A percentile compares a stretch with the other conserved stretches of the same genome.
Evolutionary conservation across 1,140 invertebrate species (phyloP).

Genomic region (Trypoxylus dichotomus): DNA sequence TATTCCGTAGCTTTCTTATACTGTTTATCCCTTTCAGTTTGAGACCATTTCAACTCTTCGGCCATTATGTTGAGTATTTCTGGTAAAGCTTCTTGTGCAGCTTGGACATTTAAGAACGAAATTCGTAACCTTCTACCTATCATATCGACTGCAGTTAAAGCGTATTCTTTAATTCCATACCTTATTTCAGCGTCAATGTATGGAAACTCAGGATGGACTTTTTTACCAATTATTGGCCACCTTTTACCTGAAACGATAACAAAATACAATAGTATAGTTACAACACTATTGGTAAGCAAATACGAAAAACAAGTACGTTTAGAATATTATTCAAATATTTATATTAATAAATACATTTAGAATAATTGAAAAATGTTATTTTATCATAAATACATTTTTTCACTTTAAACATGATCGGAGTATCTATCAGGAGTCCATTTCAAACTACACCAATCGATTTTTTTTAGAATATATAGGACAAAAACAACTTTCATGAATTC

Average conservation of each 20-base stretch:
- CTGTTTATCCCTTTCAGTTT: slow-evolving; percentile 67
- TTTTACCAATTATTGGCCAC: slow-evolving; percentile 95
- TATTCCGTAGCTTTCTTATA: slow-evolving; percentile 79
- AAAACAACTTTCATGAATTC: too few relatives aligned
- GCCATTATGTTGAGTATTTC: slow-evolving; percentile 94
- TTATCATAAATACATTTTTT: too few relatives aligned
- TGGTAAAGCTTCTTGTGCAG: slow-evolving; percentile 93
- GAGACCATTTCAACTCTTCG: slow-evolving; percentile 92
- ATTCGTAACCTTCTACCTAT: slow-evolving; percentile 90
- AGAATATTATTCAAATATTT: too few relatives aligned
- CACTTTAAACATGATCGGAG: too few relatives aligned
- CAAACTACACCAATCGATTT: too few relatives aligned
- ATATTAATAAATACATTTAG: too few relatives aligned
- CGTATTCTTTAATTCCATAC: slow-evolving; percentile 95
- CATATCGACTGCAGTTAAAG: slow-evolving; percentile 94
- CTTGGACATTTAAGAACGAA: slow-evolving; percentile 95
- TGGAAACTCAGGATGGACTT: slow-evolving; percentile 96
- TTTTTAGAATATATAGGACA: too few relatives aligned
- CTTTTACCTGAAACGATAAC: slow-evolving; percentile 62
- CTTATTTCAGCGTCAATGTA: slow-evolving; percentile 97
- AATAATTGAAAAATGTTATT: too few relatives aligned
- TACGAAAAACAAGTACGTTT: too few relatives aligned
- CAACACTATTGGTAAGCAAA: too few relatives aligned
- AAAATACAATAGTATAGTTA: background rate
- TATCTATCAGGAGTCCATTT: too few relatives aligned